These are phyloP conservation scores for Siniperca chuatsi DNA, from an alignment of 2,113 vertebrate species.

Conservation along the genomic window DNA sequence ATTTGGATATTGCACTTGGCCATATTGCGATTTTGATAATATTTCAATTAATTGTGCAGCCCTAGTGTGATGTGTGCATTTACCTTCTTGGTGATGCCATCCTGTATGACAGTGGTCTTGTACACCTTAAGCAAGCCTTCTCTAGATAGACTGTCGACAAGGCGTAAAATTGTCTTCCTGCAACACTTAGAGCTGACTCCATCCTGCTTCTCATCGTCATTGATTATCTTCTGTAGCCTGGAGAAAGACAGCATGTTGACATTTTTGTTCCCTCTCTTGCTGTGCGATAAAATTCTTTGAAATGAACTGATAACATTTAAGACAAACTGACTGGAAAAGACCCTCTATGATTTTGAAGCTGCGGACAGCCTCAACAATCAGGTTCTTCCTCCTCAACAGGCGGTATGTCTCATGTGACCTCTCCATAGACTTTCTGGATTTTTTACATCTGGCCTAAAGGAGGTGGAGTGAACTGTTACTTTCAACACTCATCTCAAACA, in stretches of 20 bases:
- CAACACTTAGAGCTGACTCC: conserved; percentile 93
- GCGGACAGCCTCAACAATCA: conserved; percentile 92
- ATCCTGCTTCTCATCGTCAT: conserved; percentile 91
- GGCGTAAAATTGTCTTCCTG: conserved; percentile 93
- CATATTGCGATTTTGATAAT: no score
- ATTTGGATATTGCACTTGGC: no score
- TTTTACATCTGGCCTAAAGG: not conserved
- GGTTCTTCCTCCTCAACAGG: conserved; percentile 92
- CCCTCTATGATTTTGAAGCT: conserved; percentile 92
- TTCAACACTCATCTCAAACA: not conserved
- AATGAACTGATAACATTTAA: not conserved
- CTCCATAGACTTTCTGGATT: conserved; percentile 43
- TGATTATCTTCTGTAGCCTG: conserved; percentile 95
- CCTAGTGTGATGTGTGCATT: not conserved
- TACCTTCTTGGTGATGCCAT: conserved; percentile 94
- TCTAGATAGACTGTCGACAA: conserved; percentile 87
- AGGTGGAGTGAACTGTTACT: not conserved
- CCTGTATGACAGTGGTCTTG: conserved; percentile 93
- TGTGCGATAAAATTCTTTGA: not conserved
- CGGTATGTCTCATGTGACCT: conserved; percentile 88
- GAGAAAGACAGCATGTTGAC: not conserved
- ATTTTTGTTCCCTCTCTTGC: no score
- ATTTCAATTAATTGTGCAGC: no score
- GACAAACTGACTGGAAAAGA: conserved; percentile 89
- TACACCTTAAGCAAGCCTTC: conserved; percentile 91